These are phyloP conservation scores for Nephrotoma guestfalica DNA, from an alignment of 2,888 invertebrate species.

Conservation along the genomic window DNA sequence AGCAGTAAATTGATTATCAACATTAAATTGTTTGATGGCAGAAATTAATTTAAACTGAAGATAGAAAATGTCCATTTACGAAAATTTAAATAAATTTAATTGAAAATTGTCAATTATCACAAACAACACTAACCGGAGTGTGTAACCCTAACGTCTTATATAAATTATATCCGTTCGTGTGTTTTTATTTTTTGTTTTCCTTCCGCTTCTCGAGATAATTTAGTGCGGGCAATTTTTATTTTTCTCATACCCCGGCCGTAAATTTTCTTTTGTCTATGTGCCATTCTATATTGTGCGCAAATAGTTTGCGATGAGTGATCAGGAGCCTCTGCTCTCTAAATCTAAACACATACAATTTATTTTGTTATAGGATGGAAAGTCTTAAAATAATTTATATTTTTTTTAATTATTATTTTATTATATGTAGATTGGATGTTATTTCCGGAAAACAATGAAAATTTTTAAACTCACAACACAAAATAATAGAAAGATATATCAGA, in stretches of 20 bases:
- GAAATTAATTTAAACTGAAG: not conserved
- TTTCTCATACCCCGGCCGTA: not conserved
- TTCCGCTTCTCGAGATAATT: not conserved
- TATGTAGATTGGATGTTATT: not conserved
- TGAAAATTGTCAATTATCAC: not conserved
- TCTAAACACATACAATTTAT: not conserved
- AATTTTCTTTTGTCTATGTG: not conserved
- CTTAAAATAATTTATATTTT: not conserved
- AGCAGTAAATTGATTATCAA: not conserved
- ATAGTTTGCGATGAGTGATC: not conserved
- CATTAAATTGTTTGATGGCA: not conserved
- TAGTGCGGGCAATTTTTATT: not conserved
- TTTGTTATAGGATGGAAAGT: not conserved
- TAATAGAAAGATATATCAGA: not conserved
- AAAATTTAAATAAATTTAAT: not conserved
- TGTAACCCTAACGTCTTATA: not conserved
- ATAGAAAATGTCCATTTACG: not conserved
- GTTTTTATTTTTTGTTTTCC: not conserved
- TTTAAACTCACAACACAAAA: not conserved
- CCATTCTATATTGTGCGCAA: not conserved
- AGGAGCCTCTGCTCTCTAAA: not conserved
- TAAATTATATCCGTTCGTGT: not conserved
- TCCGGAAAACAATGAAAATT: not conserved
- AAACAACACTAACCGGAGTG: not conserved
- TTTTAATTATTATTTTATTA: not conserved